A percentile compares a stretch with the other conserved stretches of the same genome.
Evolutionary conservation across 2,797 vertebrate genomes (phyloP).

Genomic region (Tenualosa ilisha): DNA sequence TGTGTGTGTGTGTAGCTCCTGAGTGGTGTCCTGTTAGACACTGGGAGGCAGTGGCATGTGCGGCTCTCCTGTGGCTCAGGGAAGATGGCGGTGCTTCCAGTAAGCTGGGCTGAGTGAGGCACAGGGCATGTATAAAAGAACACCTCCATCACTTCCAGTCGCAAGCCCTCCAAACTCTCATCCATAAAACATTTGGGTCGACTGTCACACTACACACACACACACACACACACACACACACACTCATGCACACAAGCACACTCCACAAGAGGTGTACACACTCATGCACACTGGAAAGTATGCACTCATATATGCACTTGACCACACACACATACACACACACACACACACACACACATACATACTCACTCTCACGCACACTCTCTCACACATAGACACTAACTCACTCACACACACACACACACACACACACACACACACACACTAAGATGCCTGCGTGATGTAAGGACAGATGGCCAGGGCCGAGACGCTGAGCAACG

Average conservation of each 20-base stretch:
- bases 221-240: not conserved
- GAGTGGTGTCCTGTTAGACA: too few species aligned
- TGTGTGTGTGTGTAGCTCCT: not conserved
- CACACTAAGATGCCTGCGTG: not conserved
- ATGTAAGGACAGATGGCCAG: constrained; percentile 19
- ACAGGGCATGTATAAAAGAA: not conserved
- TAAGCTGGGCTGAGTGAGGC: not conserved
- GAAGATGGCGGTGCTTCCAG: not conserved
- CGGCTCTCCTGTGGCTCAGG: not conserved
- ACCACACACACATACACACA: not conserved
- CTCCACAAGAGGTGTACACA: not conserved
- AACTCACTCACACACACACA: not conserved
- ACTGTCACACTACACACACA: constrained; percentile 6
- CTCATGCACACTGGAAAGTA: not conserved
- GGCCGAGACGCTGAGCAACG: not conserved
- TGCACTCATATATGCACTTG: too few species aligned
- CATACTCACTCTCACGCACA: not conserved
- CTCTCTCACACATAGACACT: too few species aligned
- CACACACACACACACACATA: not conserved
- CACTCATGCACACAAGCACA: not conserved
- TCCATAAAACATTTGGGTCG: not conserved
- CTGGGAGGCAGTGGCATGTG: not conserved
- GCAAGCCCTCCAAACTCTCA: not conserved
- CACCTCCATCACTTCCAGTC: not conserved
- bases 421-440: constrained; percentile 11